These are phyloP conservation scores for Misgurnus anguillicaudatus DNA, from an alignment of 2,113 vertebrate genomes.

Conservation along the genomic window DNA sequence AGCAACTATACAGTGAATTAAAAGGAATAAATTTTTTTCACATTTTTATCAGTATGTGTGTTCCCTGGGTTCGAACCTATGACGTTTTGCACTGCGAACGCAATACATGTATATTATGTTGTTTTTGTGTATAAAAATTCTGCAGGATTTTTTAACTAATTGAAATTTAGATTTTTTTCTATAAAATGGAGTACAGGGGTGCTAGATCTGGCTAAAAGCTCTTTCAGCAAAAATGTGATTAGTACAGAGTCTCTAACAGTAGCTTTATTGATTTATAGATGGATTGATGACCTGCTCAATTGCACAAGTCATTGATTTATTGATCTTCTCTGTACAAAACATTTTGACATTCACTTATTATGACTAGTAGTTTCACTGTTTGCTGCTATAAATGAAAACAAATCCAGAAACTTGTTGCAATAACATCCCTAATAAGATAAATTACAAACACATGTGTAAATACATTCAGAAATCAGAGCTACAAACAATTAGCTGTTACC, in stretches of 20 bases:
- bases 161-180: neutral
- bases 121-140: neutral
- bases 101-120: neutral
- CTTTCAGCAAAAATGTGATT: slow-evolving; percentile 9
- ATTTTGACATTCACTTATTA: too few species aligned
- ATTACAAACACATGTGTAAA: too few species aligned
- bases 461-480: too few species aligned
- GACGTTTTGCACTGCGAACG: too few species aligned
- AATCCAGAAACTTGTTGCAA: too few species aligned
- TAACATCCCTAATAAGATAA: too few species aligned
- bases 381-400: too few species aligned
- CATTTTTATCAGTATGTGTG: too few species aligned
- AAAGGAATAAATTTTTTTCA: too few species aligned
- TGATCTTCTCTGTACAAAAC: slow-evolving; percentile 4
- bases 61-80: too few species aligned
- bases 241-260: neutral
- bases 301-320: slow-evolving; percentile 14
- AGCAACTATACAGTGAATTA: too few species aligned
- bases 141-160: neutral
- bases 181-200: neutral
- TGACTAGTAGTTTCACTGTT: neutral
- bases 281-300: slow-evolving; percentile 31
- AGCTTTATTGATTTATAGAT: slow-evolving; percentile 36
- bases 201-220: neutral
- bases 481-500: too few species aligned